Conservation (phyloP, 2,888 invertebrate genomes). For the Torymus aiolomorphi region DNA sequence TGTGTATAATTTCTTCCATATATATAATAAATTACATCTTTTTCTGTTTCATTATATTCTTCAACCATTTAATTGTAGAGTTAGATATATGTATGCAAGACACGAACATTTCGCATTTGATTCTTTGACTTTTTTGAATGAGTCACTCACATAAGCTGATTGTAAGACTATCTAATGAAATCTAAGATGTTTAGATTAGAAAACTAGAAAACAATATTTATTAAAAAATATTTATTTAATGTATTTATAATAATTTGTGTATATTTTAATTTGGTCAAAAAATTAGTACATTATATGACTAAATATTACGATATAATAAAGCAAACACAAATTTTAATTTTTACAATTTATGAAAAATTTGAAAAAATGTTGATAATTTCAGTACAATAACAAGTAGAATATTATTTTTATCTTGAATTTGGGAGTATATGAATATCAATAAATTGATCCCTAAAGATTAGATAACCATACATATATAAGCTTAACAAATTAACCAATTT, state of each 20-base stretch:
- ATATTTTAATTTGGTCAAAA: no score
- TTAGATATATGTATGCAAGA: conserved; percentile 39
- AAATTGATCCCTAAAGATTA: conserved; percentile 7
- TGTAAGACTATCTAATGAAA: conserved; percentile 8
- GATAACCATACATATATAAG: conserved; percentile 21
- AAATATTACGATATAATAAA: no score
- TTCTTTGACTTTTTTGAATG: conserved; percentile 41
- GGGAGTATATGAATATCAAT: conserved; percentile 11
- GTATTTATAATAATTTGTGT: no score
- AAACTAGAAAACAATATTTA: no score
- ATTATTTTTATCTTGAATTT: conserved; percentile 6
- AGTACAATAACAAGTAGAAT: not conserved
- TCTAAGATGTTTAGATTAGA: conserved; percentile 10
- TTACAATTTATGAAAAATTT: no score
- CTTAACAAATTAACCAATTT: not conserved
- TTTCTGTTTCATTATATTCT: conserved; percentile 39
- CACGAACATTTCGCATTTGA: conserved; percentile 44
- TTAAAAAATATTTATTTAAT: no score
- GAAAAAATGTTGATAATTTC: no score
- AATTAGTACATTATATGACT: no score
- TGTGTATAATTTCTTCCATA: conserved; percentile 19
- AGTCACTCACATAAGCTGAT: conserved; percentile 33
- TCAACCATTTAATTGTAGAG: conserved; percentile 43
- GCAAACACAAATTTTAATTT: no score
- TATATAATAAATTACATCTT: conserved; percentile 20